These are phyloP conservation scores for Babylonia areolata DNA, from an alignment of 1,140 invertebrate genomes.

Conservation along the genomic window DNA sequence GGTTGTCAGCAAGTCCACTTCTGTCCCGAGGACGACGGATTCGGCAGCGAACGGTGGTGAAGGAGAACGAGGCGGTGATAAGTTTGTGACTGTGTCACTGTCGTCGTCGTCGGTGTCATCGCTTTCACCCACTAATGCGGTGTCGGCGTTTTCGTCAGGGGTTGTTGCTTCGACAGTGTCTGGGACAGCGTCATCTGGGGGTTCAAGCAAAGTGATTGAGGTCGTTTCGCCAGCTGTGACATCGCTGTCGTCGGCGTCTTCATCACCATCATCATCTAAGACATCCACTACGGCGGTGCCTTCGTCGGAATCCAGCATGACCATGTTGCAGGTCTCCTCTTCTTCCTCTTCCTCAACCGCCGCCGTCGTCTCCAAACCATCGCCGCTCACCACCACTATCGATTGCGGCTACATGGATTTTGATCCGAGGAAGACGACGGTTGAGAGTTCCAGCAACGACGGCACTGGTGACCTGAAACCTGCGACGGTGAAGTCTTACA, in stretches of 20 bases:
- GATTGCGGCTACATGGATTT: constrained; percentile 33
- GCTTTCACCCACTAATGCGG: background rate
- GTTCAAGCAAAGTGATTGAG: background rate
- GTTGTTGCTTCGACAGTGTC: background rate
- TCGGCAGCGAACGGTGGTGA: too few relatives aligned
- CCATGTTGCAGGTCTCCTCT: background rate
- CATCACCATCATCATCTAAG: background rate
- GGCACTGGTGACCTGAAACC: background rate
- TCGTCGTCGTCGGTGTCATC: background rate
- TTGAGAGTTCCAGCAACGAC: background rate
- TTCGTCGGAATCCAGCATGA: background rate
- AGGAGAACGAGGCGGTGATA: too few relatives aligned
- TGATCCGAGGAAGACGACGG: constrained; percentile 4
- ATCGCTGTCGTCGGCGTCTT: background rate
- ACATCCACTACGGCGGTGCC: background rate
- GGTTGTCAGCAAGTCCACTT: too few relatives aligned
- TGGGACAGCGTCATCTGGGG: background rate
- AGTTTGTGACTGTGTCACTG: background rate
- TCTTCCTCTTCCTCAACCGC: constrained; percentile 8
- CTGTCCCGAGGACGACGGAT: too few relatives aligned
- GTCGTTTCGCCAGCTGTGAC: too few relatives aligned
- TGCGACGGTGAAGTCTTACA: background rate
- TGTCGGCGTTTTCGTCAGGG: background rate
- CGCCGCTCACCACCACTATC: background rate
- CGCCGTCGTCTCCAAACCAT: background rate